A percentile compares a stretch with the other conserved stretches of the same genome.
Conservation (phyloP, 2,113 vertebrate species). For the Tonatia bakeri region DNA sequence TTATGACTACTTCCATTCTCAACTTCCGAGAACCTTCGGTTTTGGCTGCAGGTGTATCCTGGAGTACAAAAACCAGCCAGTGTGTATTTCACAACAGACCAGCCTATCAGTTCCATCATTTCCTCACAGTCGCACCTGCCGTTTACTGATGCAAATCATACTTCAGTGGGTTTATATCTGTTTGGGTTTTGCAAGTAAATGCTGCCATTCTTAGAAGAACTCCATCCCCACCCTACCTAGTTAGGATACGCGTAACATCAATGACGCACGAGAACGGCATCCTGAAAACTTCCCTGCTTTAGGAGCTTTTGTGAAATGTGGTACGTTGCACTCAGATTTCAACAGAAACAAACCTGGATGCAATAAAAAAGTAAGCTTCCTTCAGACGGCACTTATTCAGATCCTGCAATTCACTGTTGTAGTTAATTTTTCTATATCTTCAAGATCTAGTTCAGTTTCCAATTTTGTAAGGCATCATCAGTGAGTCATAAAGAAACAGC, state of each 20-base stretch:
- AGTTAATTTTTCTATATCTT: background rate
- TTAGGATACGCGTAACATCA: background rate
- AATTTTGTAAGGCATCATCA: constrained; percentile 6
- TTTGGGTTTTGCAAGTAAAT: constrained; percentile 23
- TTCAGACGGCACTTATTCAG: background rate
- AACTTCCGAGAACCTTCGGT: background rate
- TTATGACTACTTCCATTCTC: background rate
- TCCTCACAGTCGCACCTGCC: background rate
- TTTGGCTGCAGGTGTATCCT: background rate
- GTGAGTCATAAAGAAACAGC: background rate
- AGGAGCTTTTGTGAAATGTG: background rate
- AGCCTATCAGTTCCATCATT: background rate
- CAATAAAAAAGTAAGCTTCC: background rate
- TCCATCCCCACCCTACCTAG: background rate
- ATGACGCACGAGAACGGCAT: background rate
- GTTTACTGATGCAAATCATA: background rate
- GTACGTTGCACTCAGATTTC: background rate
- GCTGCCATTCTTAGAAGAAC: background rate
- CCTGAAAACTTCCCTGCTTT: background rate
- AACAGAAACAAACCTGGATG: background rate
- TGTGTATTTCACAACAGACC: background rate
- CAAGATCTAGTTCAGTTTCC: background rate
- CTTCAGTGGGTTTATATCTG: background rate
- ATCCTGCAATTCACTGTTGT: background rate
- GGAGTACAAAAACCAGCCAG: background rate